These are phyloP conservation scores for Orussus abietinus DNA, from an alignment of 1,140 invertebrate genomes.

Conservation along the genomic window DNA sequence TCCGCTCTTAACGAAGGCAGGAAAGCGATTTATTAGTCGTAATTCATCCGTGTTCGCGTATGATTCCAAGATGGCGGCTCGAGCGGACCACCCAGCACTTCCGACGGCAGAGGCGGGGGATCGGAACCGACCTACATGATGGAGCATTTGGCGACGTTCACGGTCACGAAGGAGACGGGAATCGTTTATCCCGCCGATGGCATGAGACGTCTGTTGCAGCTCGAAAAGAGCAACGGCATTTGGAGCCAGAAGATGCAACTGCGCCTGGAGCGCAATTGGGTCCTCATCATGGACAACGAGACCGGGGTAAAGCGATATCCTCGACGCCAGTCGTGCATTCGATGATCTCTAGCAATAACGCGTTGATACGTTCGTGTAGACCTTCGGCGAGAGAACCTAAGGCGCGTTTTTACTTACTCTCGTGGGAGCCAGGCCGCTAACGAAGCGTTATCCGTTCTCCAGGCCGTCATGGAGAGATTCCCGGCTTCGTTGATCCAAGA, in stretches of 20 bases:
- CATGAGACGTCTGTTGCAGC: conserved; percentile 88
- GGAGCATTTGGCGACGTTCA: conserved; percentile 97
- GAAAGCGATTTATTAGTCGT: no score
- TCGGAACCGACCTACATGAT: conserved; percentile 80
- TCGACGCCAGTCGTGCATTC: no score
- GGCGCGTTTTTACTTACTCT: no score
- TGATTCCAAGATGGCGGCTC: conserved; percentile 32
- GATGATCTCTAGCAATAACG: no score
- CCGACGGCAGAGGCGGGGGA: conserved; percentile 42
- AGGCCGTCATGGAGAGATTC: conserved; percentile 95
- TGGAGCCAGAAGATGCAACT: conserved; percentile 99
- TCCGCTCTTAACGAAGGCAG: no score
- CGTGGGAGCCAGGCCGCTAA: no score
- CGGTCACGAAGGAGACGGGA: conserved; percentile 82
- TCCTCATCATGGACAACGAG: conserved; percentile 94
- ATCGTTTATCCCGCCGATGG: conserved; percentile 89
- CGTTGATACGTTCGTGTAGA: no score
- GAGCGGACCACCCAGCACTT: conserved; percentile 28
- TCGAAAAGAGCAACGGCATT: conserved; percentile 97
- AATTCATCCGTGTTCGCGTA: background rate
- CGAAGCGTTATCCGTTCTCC: conserved; percentile 31
- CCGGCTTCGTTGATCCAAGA: conserved; percentile 87
- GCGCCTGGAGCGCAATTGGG: conserved; percentile 80
- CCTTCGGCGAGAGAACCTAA: no score
- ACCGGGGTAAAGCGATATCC: conserved; percentile 92